Evolutionary conservation across 2,113 vertebrate species (phyloP), one percentile per base, ranked within the genome.

Genomic region (Copsychus sechellarum): DNA sequence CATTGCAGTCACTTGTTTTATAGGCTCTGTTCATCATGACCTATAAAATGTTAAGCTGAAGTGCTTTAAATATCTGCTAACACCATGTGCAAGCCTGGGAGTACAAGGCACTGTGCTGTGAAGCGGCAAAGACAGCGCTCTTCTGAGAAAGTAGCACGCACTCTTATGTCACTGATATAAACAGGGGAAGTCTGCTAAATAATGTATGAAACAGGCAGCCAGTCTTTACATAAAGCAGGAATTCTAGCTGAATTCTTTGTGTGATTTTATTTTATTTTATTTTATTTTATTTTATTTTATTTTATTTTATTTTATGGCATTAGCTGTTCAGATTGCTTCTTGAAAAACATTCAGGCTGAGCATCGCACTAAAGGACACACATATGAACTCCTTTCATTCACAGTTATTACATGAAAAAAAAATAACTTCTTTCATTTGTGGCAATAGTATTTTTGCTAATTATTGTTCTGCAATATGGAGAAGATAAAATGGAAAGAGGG

Each of bases 41-140:
- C 98, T 98, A 98, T 98, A 97, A 99, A 98, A 98, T 94, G 98
- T 98, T 98, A 98, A 98, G 97, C 97, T 97, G 96, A 96, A 96
- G 96, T 95, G 96, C 98, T 98, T 98, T 98, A 98, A 98, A 98
- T 98, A 98, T 97, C 97, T 98, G 97, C 98, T 96, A 97, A 98
- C 96, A 95, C 85, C 94, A 95, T 94, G 96, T 97, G 97, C 84
- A 96, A 95, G 97, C 92, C 93, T 94, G 93, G 90, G 95, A 97
- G 97, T 97, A 98, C 97, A 98, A 97, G 97, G 94, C 96, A 92
- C 85, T 96, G 97, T 97, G 97, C 98, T 98, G 88, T 98, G 98
- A 98, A 98, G 98, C 97, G 86, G 98, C 96, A 98, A 98, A 98
- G 90, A 96, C 87, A 86, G 88, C 20, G 77, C 94, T 97, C 98